Base-by-base conservation (phyloP, 2,113 vertebrate genomes). In the Oriolus oriolus region DNA sequence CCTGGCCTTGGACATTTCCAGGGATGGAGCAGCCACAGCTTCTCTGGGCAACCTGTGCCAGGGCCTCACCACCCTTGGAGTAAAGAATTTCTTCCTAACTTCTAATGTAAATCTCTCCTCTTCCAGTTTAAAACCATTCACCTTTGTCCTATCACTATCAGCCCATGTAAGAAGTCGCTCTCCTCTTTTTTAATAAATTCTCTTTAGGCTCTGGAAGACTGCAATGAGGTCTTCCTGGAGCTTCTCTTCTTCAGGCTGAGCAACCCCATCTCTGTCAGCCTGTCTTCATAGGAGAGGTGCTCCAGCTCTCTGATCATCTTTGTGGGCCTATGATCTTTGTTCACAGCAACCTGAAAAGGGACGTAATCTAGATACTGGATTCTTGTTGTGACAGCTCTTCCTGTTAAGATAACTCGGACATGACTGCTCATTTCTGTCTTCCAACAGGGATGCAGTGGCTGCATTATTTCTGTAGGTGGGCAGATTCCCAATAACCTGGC, bases 401-500 rank as follows among this genome's bases (percentile, higher is more conserved):
- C 16, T 39, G 16, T 81, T 73, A 35, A 57, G 45, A 6, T 44
- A 16, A 59, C 41, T n/a, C 50, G 47, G 57, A 41, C 6, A 1
- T 76, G 70, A 83, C 41, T 0, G 11, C 47, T 68, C 15, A 52
- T 75, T 65, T 89, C n/a, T 90, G 19, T 87, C 66, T 91, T 41
- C 64, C 63, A 24, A 33, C 92, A 99, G 99, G 98, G 97, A 11
- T 99, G 99, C 86, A 97, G 95, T 37, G 99, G 99, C 63, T 99
- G 98, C 97, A 99, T 99, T 53, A 98, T 99, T 87, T 99, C 99
- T 33, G 99, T 99, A 0, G 99, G 99, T 6, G 99, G 99, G 24
- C 99, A 99, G 97, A 99, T 99, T 94, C 99, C 99, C 57, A 99
- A 99, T 95, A 99, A 99, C 94, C 91, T 99, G 97, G 99, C 99